These are phyloP conservation scores for Strigops habroptila DNA, from an alignment of 2,113 vertebrate species.

Conservation along the genomic window DNA sequence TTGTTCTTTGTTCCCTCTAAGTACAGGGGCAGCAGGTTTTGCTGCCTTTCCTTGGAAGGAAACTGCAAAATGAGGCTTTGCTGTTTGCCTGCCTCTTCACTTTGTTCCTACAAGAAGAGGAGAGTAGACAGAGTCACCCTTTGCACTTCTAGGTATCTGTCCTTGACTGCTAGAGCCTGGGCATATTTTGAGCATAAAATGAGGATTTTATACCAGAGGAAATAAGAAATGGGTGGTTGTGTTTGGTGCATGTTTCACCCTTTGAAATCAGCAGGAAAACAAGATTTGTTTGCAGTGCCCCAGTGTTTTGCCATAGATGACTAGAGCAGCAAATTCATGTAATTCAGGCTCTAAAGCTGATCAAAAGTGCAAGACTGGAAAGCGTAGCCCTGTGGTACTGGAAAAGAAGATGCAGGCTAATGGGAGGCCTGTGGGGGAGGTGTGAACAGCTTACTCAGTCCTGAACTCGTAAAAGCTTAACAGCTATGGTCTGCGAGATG, in stretches of 20 bases:
- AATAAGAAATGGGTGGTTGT: not conserved
- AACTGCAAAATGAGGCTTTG: not conserved
- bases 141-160: not conserved
- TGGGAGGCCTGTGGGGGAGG: not conserved
- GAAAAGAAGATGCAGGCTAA: not conserved
- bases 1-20: not conserved
- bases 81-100: not conserved
- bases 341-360: not conserved
- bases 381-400: not conserved
- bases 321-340: not conserved
- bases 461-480: not conserved
- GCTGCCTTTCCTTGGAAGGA: not conserved
- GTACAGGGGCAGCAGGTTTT: not conserved
- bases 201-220: not conserved
- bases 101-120: not conserved
- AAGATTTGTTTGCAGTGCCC: not conserved
- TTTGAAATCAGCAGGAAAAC: not conserved
- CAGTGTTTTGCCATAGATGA: not conserved
- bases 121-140: not conserved
- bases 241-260: not conserved
- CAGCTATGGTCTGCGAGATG: accelerated
- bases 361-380: not conserved
- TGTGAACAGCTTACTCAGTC: not conserved
- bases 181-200: not conserved
- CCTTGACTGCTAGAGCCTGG: not conserved